Percentiles rank a stretch among this genome's conserved stretches.
phyloP scores from a whole-genome alignment of 1,140 invertebrate genomes.

The Drosophila eugracilis region DNA sequence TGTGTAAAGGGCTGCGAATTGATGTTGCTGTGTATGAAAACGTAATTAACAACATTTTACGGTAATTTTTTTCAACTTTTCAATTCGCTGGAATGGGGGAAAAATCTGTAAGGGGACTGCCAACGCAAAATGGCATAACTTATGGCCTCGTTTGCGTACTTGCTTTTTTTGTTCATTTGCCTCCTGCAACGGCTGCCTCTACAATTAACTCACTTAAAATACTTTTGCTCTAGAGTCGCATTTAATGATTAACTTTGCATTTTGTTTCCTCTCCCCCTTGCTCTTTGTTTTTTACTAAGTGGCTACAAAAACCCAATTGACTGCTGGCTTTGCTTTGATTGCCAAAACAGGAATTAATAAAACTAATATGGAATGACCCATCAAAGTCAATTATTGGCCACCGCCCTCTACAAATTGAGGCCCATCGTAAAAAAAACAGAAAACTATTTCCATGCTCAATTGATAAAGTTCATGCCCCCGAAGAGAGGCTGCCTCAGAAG shows the following conservation, averaged over 20 bases:
- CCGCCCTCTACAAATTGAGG: slow-evolving; percentile 30
- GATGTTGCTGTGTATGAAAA: slow-evolving; percentile 71
- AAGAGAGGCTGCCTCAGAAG: slow-evolving; percentile 31
- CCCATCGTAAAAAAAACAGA: slow-evolving; percentile 33
- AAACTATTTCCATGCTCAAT: slow-evolving; percentile 77
- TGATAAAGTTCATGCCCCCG: slow-evolving; percentile 66
- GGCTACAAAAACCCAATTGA: slow-evolving; percentile 43
- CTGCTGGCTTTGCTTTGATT: slow-evolving; percentile 55
- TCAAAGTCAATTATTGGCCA: slow-evolving; percentile 61
- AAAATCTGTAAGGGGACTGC: slow-evolving; percentile 22
- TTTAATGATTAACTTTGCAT: slow-evolving; percentile 64
- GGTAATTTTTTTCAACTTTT: slow-evolving; percentile 53
- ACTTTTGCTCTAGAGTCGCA: slow-evolving; percentile 60
- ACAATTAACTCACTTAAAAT: slow-evolving; percentile 79
- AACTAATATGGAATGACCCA: slow-evolving; percentile 66
- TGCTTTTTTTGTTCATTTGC: slow-evolving; percentile 19
- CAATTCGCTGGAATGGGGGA: slow-evolving; percentile 16
- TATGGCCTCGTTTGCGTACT: slow-evolving; percentile 67
- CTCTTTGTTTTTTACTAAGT: slow-evolving; percentile 8
- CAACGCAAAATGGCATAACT: slow-evolving; percentile 74
- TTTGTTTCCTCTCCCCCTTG: slow-evolving; percentile 3
- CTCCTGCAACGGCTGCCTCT: slow-evolving; percentile 24
- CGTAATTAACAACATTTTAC: slow-evolving; percentile 81
- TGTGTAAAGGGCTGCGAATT: slow-evolving; percentile 53
- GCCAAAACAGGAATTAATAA: slow-evolving; percentile 65